These are phyloP conservation scores for Dicrurus megarhynchus DNA, from an alignment of 2,113 vertebrate species.

Conservation along the genomic window DNA sequence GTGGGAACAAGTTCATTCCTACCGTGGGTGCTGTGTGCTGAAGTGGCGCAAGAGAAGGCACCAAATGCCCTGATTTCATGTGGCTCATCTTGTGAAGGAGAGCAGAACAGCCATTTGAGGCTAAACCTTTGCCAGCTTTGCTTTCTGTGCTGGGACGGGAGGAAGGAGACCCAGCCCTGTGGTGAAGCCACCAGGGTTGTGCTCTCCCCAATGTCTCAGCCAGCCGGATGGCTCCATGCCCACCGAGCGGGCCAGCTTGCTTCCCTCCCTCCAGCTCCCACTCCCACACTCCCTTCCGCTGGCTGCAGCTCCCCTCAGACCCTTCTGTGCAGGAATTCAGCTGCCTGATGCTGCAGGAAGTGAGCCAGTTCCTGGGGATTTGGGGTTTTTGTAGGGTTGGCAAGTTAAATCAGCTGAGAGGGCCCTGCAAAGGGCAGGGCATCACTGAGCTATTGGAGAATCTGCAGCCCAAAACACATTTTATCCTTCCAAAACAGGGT, in stretches of 20 bases:
- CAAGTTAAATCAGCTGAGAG: neutral
- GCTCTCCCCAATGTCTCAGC: neutral
- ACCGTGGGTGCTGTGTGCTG: accelerated
- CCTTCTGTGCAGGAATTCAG: slow-evolving; percentile 10
- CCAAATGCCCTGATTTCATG: neutral
- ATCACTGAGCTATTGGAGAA: neutral
- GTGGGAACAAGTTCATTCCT: neutral
- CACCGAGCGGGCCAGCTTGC: accelerated
- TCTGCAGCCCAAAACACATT: neutral
- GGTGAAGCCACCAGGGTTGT: neutral
- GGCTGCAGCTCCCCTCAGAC: neutral
- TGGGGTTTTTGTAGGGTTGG: neutral
- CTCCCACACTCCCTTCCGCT: slow-evolving; percentile 28
- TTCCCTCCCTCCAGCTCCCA: neutral
- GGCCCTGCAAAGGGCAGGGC: neutral
- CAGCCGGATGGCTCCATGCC: neutral
- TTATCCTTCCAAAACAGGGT: neutral
- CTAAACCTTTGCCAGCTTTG: neutral
- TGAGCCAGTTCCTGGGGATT: neutral
- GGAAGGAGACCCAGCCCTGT: neutral
- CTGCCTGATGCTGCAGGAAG: neutral
- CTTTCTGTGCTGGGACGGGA: neutral
- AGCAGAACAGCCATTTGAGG: neutral
- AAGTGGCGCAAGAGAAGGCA: neutral
- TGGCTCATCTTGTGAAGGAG: neutral